These are phyloP conservation scores for Vulpes lagopus DNA, from an alignment of 2,113 vertebrate genomes.

Conservation along the genomic window DNA sequence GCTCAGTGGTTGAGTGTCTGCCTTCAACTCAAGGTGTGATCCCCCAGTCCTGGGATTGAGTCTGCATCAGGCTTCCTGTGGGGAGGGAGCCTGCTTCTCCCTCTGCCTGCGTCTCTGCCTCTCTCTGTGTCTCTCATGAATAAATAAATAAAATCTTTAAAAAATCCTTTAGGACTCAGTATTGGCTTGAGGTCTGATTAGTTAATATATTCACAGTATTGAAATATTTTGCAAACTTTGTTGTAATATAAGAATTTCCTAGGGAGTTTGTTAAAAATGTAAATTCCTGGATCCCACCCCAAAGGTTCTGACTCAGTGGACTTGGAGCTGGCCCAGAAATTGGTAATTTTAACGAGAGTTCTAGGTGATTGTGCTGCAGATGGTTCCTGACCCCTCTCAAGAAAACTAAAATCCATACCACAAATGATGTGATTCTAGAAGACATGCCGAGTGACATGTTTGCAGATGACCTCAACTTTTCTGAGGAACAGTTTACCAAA, in stretches of 20 bases:
- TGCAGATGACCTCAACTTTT: neutral
- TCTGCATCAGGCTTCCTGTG: no score
- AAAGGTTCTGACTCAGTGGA: conserved; percentile 26
- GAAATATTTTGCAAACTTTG: conserved; percentile 7
- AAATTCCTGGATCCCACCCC: conserved; percentile 15
- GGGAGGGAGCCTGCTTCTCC: no score
- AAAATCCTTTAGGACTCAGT: neutral
- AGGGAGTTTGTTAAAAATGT: conserved; percentile 65
- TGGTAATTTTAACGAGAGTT: conserved; percentile 40
- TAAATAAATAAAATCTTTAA: no score
- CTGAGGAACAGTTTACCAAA: neutral
- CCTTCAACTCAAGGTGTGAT: no score
- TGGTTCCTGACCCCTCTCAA: neutral
- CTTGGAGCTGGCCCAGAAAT: neutral
- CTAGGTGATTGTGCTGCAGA: neutral
- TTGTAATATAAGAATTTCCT: conserved; percentile 56
- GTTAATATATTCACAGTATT: conserved; percentile 48
- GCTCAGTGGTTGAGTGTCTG: no score
- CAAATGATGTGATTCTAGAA: conserved; percentile 46
- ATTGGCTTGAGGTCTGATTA: conserved; percentile 28
- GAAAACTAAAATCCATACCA: neutral
- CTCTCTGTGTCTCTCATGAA: no score
- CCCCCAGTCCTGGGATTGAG: no score
- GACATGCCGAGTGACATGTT: neutral
- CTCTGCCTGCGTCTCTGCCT: no score